Evolutionary conservation across 2,797 vertebrate genomes (phyloP).

Genomic region (Knipowitschia caucasica): DNA sequence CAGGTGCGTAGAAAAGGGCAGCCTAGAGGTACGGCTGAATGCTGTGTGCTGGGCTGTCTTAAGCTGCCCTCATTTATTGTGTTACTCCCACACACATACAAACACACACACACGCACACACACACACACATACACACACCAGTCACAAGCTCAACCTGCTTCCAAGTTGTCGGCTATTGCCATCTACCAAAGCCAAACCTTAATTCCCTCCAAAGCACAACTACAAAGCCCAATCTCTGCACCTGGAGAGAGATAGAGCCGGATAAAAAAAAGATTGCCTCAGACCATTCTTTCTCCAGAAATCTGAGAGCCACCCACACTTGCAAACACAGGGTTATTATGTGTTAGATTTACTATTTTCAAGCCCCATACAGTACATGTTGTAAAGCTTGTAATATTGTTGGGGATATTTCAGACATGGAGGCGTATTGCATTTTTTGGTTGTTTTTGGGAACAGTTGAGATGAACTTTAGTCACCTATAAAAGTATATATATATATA

Average conservation of each 20-base stretch:
- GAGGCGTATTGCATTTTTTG: too few relatives aligned
- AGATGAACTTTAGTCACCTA: too few relatives aligned
- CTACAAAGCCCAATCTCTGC: conserved; percentile 64
- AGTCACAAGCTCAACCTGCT: conserved; percentile 46
- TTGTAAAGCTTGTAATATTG: too few relatives aligned
- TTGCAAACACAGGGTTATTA: conserved; percentile 34
- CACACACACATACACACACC: conserved; percentile 14
- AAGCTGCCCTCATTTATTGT: conserved; percentile 30
- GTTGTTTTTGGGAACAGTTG: too few relatives aligned
- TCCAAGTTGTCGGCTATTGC: conserved; percentile 53
- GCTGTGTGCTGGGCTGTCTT: conserved; percentile 25
- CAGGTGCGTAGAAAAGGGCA: conserved; percentile 22
- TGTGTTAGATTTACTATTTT: conserved; percentile 54
- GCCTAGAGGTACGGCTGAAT: conserved; percentile 26
- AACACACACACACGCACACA: conserved; percentile 14
- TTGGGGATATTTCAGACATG: too few relatives aligned
- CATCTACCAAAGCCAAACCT: conserved; percentile 51
- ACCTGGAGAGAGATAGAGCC: conserved; percentile 55
- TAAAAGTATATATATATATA: too few relatives aligned
- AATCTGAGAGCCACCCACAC: conserved; percentile 36
- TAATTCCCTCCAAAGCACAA: conserved; percentile 68
- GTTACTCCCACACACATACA: neutral
- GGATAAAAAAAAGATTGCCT: conserved; percentile 64
- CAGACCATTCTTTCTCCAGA: conserved; percentile 51
- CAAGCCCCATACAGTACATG: too few relatives aligned